Evolutionary conservation across 2,888 invertebrate species (phyloP).

Genomic region (Andrena marginata): DNA sequence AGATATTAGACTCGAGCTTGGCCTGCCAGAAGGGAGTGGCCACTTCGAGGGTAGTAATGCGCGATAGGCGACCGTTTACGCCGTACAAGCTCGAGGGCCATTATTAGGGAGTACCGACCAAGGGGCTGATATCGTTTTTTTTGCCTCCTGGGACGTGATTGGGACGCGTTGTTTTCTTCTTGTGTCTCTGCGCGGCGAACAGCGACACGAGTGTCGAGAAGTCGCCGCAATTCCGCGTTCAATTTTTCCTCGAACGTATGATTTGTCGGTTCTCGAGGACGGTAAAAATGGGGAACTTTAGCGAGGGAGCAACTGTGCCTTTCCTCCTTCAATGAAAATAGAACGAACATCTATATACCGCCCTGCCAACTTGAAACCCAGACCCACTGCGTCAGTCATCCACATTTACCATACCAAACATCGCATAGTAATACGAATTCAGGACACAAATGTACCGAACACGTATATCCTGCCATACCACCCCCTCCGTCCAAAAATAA

Average conservation of each 20-base stretch:
- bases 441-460: background rate
- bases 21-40: slow-evolving; percentile 83
- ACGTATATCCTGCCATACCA: background rate
- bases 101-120: slow-evolving; percentile 80
- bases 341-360: background rate
- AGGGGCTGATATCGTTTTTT: slow-evolving; percentile 81
- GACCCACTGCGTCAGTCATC: background rate
- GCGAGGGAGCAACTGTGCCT: no score
- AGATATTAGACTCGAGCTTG: slow-evolving; percentile 83
- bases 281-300: background rate
- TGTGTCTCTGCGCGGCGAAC: slow-evolving; percentile 24
- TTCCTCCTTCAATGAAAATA: background rate
- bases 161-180: slow-evolving; percentile 78
- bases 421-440: background rate
- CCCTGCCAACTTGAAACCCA: background rate
- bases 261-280: background rate
- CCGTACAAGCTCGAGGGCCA: slow-evolving; percentile 72
- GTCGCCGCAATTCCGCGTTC: slow-evolving; percentile 29
- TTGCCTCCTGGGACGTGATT: slow-evolving; percentile 84
- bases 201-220: slow-evolving; percentile 36
- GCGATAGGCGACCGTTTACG: slow-evolving; percentile 77
- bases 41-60: slow-evolving; percentile 79
- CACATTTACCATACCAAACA: background rate
- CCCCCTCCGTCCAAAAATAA: slow-evolving; percentile 33
- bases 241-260: background rate